Evolutionary conservation across 2,113 vertebrate genomes (phyloP).

Genomic region (Heterotis niloticus): DNA sequence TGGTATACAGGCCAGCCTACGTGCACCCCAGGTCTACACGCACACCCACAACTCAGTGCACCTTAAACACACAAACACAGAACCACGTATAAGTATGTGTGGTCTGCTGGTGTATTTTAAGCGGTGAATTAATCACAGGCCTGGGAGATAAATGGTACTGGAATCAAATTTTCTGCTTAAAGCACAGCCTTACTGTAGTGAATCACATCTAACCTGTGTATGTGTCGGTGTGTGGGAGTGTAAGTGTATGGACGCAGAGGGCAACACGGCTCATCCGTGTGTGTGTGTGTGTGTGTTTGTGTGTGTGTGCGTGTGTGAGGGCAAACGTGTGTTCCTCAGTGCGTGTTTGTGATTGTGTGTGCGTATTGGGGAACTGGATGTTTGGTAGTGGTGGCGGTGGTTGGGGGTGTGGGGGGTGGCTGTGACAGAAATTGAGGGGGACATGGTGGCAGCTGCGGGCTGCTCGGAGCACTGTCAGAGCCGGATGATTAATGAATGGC

Average conservation of each 20-base stretch:
- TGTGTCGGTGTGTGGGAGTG: not conserved
- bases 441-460: conserved; percentile 93
- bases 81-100: not conserved
- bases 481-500: conserved; percentile 99
- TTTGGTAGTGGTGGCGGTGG: conserved; percentile 30
- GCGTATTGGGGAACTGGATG: conserved; percentile 4
- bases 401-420: conserved; percentile 60
- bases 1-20: conserved; percentile 42
- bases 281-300: not conserved
- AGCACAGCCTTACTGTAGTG: not conserved
- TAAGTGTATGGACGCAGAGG: not conserved
- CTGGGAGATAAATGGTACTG: conserved; percentile 34
- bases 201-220: not conserved
- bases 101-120: not conserved
- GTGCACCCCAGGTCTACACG: conserved; percentile 45
- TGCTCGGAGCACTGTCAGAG: conserved; percentile 95
- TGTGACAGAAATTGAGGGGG: conserved; percentile 81
- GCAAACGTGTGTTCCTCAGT: not conserved
- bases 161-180: conserved; percentile 37
- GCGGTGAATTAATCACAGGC: not conserved
- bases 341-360: conserved; percentile 18
- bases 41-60: conserved; percentile 32
- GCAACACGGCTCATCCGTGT: conserved; percentile 42
- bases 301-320: not conserved
- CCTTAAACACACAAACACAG: conserved; percentile 26